Conservation (phyloP, 2,113 vertebrate species). For the Sakesphorus luctuosus region DNA sequence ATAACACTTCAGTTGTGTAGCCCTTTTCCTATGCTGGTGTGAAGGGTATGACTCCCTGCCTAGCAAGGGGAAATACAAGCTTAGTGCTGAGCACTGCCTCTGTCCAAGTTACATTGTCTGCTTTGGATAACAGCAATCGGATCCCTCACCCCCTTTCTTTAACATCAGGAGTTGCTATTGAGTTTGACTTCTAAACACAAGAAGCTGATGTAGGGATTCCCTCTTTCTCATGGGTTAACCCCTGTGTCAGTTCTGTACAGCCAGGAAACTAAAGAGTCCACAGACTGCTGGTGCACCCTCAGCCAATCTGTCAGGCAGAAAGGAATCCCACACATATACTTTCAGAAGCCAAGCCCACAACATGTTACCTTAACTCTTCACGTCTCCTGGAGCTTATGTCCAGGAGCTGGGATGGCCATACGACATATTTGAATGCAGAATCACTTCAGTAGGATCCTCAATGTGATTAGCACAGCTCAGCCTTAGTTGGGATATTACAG, state of each 20-base stretch:
- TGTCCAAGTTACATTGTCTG: neutral
- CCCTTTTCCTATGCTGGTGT: neutral
- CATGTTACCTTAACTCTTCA: neutral
- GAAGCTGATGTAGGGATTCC: neutral
- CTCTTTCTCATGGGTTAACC: neutral
- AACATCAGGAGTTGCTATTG: neutral
- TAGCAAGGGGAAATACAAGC: neutral
- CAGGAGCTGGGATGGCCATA: neutral
- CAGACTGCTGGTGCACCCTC: neutral
- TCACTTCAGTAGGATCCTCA: conserved; percentile 24
- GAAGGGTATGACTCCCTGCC: neutral
- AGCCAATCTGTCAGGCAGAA: neutral
- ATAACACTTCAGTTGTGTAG: neutral
- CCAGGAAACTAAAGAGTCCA: neutral
- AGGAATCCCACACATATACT: neutral
- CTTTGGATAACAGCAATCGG: neutral
- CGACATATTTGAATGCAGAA: neutral
- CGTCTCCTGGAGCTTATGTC: neutral
- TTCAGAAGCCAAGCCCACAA: neutral
- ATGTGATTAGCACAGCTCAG: conserved; percentile 58
- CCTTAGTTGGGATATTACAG: conserved; percentile 57
- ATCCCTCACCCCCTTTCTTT: neutral
- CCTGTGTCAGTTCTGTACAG: neutral
- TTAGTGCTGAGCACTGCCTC: neutral
- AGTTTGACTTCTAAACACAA: neutral